A percentile compares a stretch with the other conserved stretches of the same genome.
Evolutionary conservation across 2,888 invertebrate genomes (phyloP).

Genomic region (Charanyca ferruginea): DNA sequence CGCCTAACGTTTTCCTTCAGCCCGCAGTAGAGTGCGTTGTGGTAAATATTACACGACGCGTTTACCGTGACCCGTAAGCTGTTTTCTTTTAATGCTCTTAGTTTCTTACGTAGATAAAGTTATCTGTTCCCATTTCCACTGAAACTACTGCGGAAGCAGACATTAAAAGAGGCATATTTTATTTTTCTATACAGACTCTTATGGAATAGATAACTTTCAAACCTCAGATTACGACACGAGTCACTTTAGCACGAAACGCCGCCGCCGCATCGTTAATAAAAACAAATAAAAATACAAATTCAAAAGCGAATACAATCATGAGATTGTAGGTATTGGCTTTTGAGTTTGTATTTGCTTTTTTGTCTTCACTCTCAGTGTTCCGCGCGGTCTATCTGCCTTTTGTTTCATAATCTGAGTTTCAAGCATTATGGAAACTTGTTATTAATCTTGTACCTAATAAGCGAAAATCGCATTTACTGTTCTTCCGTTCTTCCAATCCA

Average conservation of each 20-base stretch:
- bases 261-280: too few species aligned
- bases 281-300: too few species aligned
- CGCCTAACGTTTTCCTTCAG: constrained; percentile 23
- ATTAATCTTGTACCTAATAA: constrained; percentile 4
- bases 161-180: neutral
- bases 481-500: too few species aligned
- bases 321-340: too few species aligned
- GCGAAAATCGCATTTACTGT: constrained; percentile 27
- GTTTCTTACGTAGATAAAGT: constrained; percentile 9
- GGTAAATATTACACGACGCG: constrained; percentile 39
- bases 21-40: constrained; percentile 8
- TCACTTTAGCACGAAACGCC: too few species aligned
- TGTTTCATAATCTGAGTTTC: too few species aligned
- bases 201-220: constrained; percentile 1
- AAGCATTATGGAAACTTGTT: neutral
- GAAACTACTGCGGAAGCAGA: neutral
- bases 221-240: too few species aligned
- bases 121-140: constrained; percentile 1
- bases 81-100: constrained; percentile 19
- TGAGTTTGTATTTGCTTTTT: too few species aligned
- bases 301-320: too few species aligned
- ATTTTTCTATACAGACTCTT: neutral
- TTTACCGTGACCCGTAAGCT: constrained; percentile 6
- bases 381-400: too few species aligned
- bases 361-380: too few species aligned